Evolutionary conservation across 2,113 vertebrate species (phyloP).

Genomic region (Castor canadensis): DNA sequence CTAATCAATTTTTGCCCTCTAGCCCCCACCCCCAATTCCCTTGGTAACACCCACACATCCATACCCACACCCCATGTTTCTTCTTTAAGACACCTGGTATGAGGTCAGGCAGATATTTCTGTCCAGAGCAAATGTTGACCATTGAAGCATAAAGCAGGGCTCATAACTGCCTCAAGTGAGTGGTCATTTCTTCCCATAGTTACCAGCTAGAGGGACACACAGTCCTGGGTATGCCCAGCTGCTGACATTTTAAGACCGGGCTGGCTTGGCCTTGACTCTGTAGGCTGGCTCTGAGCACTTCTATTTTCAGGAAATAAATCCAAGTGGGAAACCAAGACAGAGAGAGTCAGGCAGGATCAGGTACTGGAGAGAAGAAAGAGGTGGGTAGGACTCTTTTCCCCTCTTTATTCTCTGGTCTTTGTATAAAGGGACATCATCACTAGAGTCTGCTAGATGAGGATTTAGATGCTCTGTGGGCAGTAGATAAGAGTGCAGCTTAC

Average conservation of each 20-base stretch:
- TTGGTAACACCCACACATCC: not conserved
- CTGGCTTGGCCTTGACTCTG: constrained; percentile 63
- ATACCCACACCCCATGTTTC: not conserved
- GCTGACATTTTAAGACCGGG: constrained; percentile 7
- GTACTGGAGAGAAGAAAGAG: constrained; percentile 40
- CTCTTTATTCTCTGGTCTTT: constrained; percentile 83
- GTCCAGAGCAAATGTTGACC: constrained; percentile 57
- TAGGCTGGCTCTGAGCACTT: constrained; percentile 61
- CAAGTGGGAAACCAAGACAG: not conserved
- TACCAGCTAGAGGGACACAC: not conserved
- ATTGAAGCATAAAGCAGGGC: constrained; percentile 20
- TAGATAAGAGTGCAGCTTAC: constrained; percentile 90
- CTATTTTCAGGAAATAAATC: constrained; percentile 76
- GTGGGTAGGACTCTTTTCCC: constrained; percentile 36
- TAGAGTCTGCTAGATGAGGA: constrained; percentile 92
- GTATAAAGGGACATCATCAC: constrained; percentile 89
- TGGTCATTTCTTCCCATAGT: constrained; percentile 19
- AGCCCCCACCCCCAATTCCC: constrained; percentile 12
- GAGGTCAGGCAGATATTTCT: not conserved
- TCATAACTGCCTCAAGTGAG: not conserved
- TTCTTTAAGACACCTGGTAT: constrained; percentile 15
- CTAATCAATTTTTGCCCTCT: constrained; percentile 77
- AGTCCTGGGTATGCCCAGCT: constrained; percentile 57
- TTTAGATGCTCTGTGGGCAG: constrained; percentile 92
- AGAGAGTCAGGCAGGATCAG: not conserved